Evolutionary conservation across 2,113 vertebrate species (phyloP).

Genomic region (Crotophaga sulcirostris): DNA sequence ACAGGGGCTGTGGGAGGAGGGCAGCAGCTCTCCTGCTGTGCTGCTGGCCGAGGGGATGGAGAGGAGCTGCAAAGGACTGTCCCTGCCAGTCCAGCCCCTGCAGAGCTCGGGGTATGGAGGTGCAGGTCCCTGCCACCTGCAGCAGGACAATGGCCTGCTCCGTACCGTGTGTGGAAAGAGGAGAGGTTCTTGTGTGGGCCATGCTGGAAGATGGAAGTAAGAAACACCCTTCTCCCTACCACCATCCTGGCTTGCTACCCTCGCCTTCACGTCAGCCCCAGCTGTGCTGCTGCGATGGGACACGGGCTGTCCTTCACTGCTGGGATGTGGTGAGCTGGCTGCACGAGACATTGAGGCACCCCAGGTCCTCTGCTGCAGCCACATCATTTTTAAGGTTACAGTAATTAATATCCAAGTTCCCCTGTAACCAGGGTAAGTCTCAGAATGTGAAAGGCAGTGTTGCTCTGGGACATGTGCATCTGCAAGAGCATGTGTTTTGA

Average conservation of each 20-base stretch:
- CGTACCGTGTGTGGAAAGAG: background rate
- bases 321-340: background rate
- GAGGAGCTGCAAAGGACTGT: background rate
- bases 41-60: background rate
- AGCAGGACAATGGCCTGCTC: background rate
- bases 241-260: background rate
- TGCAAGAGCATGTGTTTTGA: slow-evolving; percentile 12
- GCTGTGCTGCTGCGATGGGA: background rate
- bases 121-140: background rate
- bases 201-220: background rate
- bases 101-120: too few relatives aligned
- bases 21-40: background rate
- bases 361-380: background rate
- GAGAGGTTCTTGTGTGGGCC: background rate
- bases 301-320: background rate
- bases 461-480: background rate
- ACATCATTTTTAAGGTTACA: background rate
- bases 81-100: accelerated
- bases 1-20: background rate
- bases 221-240: background rate
- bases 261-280: background rate
- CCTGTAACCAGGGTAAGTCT: background rate
- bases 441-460: background rate
- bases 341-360: too few relatives aligned
- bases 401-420: background rate